These are phyloP conservation scores for Knipowitschia caucasica DNA, from an alignment of 2,797 vertebrate species.

Conservation along the genomic window DNA sequence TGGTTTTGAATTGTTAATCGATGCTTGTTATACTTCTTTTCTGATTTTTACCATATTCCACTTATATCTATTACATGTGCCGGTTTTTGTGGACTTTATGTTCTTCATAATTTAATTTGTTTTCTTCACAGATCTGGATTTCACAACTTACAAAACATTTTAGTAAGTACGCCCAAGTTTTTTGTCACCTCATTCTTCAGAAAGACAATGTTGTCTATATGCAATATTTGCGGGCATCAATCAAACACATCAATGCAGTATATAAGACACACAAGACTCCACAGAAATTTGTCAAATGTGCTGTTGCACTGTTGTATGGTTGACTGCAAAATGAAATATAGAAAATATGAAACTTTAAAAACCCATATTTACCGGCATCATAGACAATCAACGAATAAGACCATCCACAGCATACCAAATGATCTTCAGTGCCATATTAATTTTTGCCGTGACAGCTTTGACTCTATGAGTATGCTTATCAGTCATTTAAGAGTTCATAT, in stretches of 20 bases:
- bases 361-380: slow-evolving; percentile 10
- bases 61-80: too few species aligned
- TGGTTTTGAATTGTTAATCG: too few species aligned
- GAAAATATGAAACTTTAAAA: slow-evolving; percentile 16
- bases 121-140: too few species aligned
- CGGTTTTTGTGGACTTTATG: too few species aligned
- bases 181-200: not conserved
- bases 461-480: slow-evolving; percentile 6
- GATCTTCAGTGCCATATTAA: slow-evolving; percentile 9
- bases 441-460: slow-evolving; percentile 16
- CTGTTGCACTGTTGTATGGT: not conserved
- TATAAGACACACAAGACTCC: slow-evolving; percentile 11
- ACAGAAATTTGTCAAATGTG: slow-evolving; percentile 9
- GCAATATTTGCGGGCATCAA: slow-evolving; percentile 6
- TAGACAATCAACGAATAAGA: not conserved
- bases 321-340: slow-evolving; percentile 14
- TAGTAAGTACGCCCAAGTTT: not conserved
- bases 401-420: not conserved
- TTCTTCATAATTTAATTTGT: too few species aligned
- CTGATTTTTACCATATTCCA: too few species aligned
- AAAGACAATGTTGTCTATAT: not conserved
- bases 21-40: too few species aligned
- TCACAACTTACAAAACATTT: not conserved
- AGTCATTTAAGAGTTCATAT: slow-evolving; percentile 13
- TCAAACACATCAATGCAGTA: not conserved